Conservation (phyloP, 2,797 vertebrate species). For the Enoplosus armatus region DNA sequence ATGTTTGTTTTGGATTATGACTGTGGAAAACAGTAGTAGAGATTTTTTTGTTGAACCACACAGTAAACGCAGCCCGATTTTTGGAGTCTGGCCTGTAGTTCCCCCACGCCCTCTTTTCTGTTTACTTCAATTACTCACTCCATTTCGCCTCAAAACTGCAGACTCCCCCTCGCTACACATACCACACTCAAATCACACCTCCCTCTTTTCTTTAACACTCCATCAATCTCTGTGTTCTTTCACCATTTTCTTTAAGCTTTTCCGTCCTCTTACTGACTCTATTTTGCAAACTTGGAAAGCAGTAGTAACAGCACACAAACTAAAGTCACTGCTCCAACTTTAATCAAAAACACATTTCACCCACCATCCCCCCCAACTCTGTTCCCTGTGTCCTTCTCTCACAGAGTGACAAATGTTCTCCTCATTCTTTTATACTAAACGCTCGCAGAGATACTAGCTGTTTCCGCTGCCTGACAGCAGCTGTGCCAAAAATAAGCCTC, state of each 20-base stretch:
- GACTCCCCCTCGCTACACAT: conserved; percentile 75
- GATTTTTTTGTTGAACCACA: conserved; percentile 67
- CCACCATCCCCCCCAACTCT: conserved; percentile 44
- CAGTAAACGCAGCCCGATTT: conserved; percentile 64
- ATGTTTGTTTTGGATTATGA: conserved; percentile 72
- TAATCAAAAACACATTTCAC: conserved; percentile 87
- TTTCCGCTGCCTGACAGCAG: conserved; percentile 58
- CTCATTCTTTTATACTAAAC: conserved; percentile 73
- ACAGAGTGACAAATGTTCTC: conserved; percentile 80
- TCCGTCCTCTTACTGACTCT: conserved; percentile 67
- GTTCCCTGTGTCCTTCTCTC: conserved; percentile 70
- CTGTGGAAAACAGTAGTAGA: conserved; percentile 69
- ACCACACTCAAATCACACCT: conserved; percentile 80
- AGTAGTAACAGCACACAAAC: conserved; percentile 81
- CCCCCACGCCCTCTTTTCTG: conserved; percentile 71
- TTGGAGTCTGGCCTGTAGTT: conserved; percentile 72
- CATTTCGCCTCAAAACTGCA: conserved; percentile 77
- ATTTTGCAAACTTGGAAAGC: conserved; percentile 81
- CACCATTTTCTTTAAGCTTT: conserved; percentile 65
- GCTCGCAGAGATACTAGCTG: conserved; percentile 48
- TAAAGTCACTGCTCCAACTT: conserved; percentile 76
- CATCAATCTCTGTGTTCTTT: conserved; percentile 75
- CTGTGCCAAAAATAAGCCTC: conserved; percentile 68
- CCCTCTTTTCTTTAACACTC: conserved; percentile 74
- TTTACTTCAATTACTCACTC: conserved; percentile 85